Conservation (phyloP, 2,888 invertebrate species). For the Melieria omissa region DNA sequence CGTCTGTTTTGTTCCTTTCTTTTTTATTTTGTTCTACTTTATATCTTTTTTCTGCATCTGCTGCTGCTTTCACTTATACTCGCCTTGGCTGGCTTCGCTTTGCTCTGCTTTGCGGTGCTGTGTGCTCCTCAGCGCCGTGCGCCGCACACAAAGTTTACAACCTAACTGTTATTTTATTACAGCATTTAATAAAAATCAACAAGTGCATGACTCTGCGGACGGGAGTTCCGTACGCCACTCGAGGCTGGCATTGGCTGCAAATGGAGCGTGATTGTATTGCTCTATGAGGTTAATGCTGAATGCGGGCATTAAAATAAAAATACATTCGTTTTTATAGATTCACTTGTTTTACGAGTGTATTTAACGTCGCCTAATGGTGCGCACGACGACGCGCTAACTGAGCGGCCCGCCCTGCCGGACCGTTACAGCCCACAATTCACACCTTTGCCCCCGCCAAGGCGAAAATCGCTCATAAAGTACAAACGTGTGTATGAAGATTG, state of each 20-base stretch:
- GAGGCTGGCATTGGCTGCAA: slow-evolving; percentile 27
- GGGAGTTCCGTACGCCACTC: slow-evolving; percentile 35
- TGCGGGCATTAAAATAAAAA: slow-evolving; percentile 40
- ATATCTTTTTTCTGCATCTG: slow-evolving; percentile 11
- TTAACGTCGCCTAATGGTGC: slow-evolving; percentile 39
- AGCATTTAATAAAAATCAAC: slow-evolving; percentile 46
- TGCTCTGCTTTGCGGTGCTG: slow-evolving; percentile 14
- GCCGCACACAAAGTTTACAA: slow-evolving; percentile 34
- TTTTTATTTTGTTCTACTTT: slow-evolving; percentile 14
- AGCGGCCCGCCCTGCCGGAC: too few species aligned
- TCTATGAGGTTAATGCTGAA: slow-evolving; percentile 22
- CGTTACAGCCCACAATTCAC: too few species aligned
- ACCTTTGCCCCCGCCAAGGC: too few species aligned
- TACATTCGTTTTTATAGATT: slow-evolving; percentile 41
- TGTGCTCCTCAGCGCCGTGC: too few species aligned
- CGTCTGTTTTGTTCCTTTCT: slow-evolving; percentile 23
- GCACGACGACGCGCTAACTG: slow-evolving; percentile 24
- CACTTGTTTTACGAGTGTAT: slow-evolving; percentile 40
- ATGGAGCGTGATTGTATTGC: slow-evolving; percentile 37
- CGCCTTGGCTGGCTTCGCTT: not conserved
- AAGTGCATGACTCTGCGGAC: slow-evolving; percentile 39
- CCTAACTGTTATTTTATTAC: slow-evolving; percentile 45
- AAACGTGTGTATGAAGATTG: too few species aligned
- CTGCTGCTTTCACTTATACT: not conserved
- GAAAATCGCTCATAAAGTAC: too few species aligned